Evolutionary conservation across 2,797 vertebrate species (phyloP).

Genomic region (Echiichthys vipera): DNA sequence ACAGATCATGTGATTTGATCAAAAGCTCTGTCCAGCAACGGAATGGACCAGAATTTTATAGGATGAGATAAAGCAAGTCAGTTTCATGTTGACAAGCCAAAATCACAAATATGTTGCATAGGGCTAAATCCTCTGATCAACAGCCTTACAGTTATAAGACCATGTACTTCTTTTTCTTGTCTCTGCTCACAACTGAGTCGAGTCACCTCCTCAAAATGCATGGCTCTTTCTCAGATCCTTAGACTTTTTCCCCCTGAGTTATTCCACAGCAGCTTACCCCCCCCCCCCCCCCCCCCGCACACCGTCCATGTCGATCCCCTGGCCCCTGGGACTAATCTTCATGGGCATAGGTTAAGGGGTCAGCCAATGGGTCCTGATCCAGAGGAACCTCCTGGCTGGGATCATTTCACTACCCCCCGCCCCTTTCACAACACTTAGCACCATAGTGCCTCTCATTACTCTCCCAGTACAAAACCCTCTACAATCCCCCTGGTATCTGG

Average conservation of each 20-base stretch:
- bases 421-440: slow-evolving; percentile 61
- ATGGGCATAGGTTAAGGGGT: slow-evolving; percentile 68
- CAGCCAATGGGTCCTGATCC: slow-evolving; percentile 69
- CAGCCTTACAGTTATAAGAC: not conserved
- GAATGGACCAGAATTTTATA: too few species aligned
- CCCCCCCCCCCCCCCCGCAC: too few species aligned
- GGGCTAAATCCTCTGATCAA: not conserved
- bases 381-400: slow-evolving; percentile 49
- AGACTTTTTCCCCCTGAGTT: not conserved
- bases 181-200: not conserved
- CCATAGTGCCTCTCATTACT: slow-evolving; percentile 70
- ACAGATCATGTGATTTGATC: too few species aligned
- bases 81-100: not conserved
- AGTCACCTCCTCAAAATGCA: not conserved
- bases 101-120: not conserved
- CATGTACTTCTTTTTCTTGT: not conserved
- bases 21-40: too few species aligned
- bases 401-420: slow-evolving; percentile 56
- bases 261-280: slow-evolving; percentile 12
- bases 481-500: slow-evolving; percentile 47
- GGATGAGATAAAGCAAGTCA: not conserved
- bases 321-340: slow-evolving; percentile 77
- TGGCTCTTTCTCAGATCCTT: not conserved
- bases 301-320: slow-evolving; percentile 22
- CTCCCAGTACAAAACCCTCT: slow-evolving; percentile 6